Evolutionary conservation across 2,888 invertebrate genomes (phyloP).

Genomic region (Leptothorax acervorum): DNA sequence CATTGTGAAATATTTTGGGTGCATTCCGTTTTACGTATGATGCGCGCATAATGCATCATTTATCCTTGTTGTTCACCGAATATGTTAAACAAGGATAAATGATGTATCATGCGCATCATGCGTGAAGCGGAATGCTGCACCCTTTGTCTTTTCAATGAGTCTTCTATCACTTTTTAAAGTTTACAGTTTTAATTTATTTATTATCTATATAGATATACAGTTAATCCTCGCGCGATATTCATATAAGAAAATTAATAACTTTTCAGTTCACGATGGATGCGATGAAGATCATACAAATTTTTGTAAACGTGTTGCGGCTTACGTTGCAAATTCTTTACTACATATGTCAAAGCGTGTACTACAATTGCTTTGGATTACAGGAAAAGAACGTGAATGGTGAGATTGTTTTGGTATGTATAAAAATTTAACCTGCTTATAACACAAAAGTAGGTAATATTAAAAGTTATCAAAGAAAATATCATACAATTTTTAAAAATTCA

Average conservation of each 20-base stretch:
- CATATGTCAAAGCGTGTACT: neutral
- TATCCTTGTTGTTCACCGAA: too few species aligned
- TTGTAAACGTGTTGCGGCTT: slow-evolving; percentile 65
- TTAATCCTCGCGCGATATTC: neutral
- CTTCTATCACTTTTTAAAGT: neutral
- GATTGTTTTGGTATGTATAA: slow-evolving; percentile 79
- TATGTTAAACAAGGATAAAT: too few species aligned
- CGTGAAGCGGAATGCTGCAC: too few species aligned
- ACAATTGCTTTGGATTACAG: neutral
- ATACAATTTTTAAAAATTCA: too few species aligned
- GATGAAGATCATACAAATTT: neutral
- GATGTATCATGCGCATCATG: too few species aligned
- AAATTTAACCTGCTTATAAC: neutral
- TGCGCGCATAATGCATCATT: too few species aligned
- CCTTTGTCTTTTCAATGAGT: neutral
- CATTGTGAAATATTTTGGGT: neutral
- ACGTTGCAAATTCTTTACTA: neutral
- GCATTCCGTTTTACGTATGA: too few species aligned
- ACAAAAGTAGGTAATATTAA: neutral
- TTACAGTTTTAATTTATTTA: neutral
- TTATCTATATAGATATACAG: too few species aligned
- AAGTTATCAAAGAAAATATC: neutral
- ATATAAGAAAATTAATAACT: slow-evolving; percentile 11
- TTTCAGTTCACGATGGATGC: slow-evolving; percentile 15
- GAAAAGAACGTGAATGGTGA: slow-evolving; percentile 6